A percentile compares a stretch with the other conserved stretches of the same genome.
Evolutionary conservation across 1,140 invertebrate genomes (phyloP).

Genomic region (Drosophila elegans): DNA sequence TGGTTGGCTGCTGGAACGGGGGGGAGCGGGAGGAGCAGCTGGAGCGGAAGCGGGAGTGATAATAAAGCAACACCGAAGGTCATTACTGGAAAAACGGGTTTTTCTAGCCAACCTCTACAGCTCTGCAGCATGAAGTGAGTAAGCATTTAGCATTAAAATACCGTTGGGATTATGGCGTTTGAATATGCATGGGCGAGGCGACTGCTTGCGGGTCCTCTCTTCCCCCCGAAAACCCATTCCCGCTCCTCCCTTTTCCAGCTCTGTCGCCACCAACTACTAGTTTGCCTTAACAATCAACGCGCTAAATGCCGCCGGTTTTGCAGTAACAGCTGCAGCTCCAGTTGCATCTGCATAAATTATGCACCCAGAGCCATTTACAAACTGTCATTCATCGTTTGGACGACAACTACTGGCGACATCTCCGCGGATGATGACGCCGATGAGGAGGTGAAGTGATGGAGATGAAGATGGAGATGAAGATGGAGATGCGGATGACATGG

Average conservation of each 20-base stretch:
- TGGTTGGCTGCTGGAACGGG: conserved; percentile 1
- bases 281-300: conserved; percentile 67
- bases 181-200: conserved; percentile 74
- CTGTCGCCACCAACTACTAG: conserved; percentile 27
- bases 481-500: conserved; percentile 35
- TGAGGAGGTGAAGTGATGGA: conserved; percentile 13
- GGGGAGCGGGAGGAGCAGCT: conserved; percentile 3
- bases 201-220: neutral
- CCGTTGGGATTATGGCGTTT: conserved; percentile 79
- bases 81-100: conserved; percentile 83
- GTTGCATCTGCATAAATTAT: conserved; percentile 78
- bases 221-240: neutral
- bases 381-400: conserved; percentile 67
- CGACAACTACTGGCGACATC: conserved; percentile 39
- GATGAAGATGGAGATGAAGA: conserved; percentile 22
- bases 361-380: conserved; percentile 74
- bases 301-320: conserved; percentile 63
- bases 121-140: conserved; percentile 63
- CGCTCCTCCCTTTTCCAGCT: neutral
- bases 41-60: conserved; percentile 40
- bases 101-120: conserved; percentile 29
- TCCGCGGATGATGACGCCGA: conserved; percentile 29
- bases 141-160: conserved; percentile 83
- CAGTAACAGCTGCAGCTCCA: conserved; percentile 18
- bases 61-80: conserved; percentile 79